Percentiles rank a stretch among this genome's conserved stretches.
Conservation (phyloP, 2,888 invertebrate species). For the Sinohyriopsis cumingii region DNA sequence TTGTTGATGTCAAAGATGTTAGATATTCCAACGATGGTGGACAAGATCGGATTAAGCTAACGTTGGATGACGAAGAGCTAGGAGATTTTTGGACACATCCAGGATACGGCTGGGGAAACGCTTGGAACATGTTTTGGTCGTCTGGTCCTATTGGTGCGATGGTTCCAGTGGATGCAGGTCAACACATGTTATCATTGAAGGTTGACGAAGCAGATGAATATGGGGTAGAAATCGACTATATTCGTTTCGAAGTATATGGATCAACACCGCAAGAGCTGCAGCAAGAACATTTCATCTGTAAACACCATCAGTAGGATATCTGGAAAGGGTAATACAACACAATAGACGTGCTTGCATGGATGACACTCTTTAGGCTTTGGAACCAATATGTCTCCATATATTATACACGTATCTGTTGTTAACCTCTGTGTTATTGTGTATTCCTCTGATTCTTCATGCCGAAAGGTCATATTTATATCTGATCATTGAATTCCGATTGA, state of each 20-base stretch:
- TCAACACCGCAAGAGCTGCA: slow-evolving; percentile 12
- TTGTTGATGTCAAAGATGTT: slow-evolving; percentile 28
- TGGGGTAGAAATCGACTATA: slow-evolving; percentile 41
- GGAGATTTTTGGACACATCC: slow-evolving; percentile 26
- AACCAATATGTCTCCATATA: too few species aligned
- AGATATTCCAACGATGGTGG: slow-evolving; percentile 41
- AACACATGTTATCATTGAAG: slow-evolving; percentile 25
- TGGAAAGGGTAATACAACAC: too few species aligned
- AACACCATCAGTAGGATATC: slow-evolving; percentile 5
- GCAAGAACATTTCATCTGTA: slow-evolving; percentile 29
- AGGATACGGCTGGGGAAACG: slow-evolving; percentile 26
- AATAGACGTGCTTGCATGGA: too few species aligned
- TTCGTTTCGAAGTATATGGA: slow-evolving; percentile 35
- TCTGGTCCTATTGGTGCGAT: slow-evolving; percentile 30
- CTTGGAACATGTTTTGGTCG: slow-evolving; percentile 36
- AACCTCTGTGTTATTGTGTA: too few species aligned
- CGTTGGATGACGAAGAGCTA: slow-evolving; percentile 22
- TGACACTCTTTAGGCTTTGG: too few species aligned
- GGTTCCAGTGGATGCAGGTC: slow-evolving; percentile 17
- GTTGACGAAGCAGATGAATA: slow-evolving; percentile 28
- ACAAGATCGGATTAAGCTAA: slow-evolving; percentile 21
- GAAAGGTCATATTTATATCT: too few species aligned
- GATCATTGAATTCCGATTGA: too few species aligned
- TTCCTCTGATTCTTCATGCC: too few species aligned
- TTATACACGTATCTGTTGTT: too few species aligned